Conservation (phyloP, 2,113 vertebrate species). For the Hippocampus abdominalis region DNA sequence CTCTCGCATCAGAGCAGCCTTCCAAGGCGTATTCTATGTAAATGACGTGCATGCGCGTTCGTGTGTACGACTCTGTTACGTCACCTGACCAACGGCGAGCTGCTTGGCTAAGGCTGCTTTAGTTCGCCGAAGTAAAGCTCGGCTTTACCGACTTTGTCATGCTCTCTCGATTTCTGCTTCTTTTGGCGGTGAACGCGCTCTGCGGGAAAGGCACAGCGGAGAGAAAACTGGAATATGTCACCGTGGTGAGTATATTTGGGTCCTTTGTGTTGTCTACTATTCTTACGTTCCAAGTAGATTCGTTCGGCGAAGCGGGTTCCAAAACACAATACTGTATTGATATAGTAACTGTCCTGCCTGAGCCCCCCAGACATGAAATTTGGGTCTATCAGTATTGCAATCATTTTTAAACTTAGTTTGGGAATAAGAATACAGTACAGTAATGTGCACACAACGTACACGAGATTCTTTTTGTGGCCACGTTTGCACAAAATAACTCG, state of each 20-base stretch:
- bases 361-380: no score
- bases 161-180: neutral
- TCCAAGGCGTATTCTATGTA: neutral
- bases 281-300: neutral
- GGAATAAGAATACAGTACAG: no score
- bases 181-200: constrained; percentile 15
- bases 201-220: constrained; percentile 22
- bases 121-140: neutral
- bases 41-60: neutral
- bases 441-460: no score
- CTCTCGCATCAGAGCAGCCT: neutral
- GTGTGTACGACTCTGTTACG: neutral
- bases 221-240: constrained; percentile 42
- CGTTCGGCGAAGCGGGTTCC: neutral
- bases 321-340: no score
- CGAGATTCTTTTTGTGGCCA: no score
- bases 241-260: constrained; percentile 52
- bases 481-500: no score
- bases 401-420: no score
- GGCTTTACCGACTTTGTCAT: constrained; percentile 19
- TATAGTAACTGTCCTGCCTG: no score
- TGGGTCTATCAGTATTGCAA: no score
- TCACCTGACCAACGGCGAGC: neutral
- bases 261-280: neutral
- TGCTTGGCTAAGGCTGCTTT: neutral